These are phyloP conservation scores for Mola mola DNA, from an alignment of 2,113 vertebrate species.

Conservation along the genomic window DNA sequence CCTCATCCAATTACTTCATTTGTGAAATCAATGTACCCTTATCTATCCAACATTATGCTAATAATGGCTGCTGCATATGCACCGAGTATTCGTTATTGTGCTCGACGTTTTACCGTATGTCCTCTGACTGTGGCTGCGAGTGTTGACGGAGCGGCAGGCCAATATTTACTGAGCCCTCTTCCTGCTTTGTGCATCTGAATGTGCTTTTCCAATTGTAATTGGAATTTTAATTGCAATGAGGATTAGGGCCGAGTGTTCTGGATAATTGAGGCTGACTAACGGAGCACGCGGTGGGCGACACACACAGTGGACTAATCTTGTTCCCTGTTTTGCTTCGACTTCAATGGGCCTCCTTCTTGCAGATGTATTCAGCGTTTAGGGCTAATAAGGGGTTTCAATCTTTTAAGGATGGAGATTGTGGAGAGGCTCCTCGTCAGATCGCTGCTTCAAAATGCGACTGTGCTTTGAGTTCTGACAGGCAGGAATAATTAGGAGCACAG, in stretches of 20 bases:
- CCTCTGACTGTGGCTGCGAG: constrained; percentile 18
- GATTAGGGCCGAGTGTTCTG: constrained; percentile 67
- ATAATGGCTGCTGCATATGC: constrained; percentile 62
- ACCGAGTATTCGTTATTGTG: constrained; percentile 36
- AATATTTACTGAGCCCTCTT: constrained; percentile 60
- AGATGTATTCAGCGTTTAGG: constrained; percentile 51
- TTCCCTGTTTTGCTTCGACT: constrained; percentile 47
- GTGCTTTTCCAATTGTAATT: constrained; percentile 70
- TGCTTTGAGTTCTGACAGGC: constrained; percentile 24
- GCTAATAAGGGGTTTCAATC: constrained; percentile 50
- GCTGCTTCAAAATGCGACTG: constrained; percentile 24
- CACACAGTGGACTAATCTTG: constrained; percentile 54
- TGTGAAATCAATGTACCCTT: constrained; percentile 67
- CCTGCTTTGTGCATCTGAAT: constrained; percentile 49
- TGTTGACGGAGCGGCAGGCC: constrained; percentile 45
- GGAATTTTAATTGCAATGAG: constrained; percentile 76
- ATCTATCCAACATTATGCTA: constrained; percentile 67
- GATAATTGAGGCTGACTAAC: constrained; percentile 68
- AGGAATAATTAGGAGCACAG: neutral
- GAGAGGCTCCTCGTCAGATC: constrained; percentile 33
- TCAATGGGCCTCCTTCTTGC: constrained; percentile 42
- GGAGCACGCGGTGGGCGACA: constrained; percentile 42
- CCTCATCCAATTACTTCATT: constrained; percentile 74
- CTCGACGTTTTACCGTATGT: constrained; percentile 38
- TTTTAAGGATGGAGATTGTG: constrained; percentile 13